Evolutionary conservation across 2,113 vertebrate species (phyloP).

Genomic region (Chaenogobius annularis): DNA sequence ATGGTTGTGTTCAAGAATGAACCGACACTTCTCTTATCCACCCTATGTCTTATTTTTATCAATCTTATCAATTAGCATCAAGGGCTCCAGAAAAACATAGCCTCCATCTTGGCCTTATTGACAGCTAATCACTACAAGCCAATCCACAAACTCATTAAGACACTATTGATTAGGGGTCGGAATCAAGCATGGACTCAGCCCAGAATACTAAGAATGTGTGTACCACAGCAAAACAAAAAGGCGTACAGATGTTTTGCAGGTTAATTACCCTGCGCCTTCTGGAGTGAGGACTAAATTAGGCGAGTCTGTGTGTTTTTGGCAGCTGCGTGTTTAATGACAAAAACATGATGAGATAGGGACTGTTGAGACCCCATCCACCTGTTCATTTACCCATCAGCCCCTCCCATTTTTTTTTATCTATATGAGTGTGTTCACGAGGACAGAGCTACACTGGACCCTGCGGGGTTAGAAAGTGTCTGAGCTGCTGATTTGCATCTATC

Average conservation of each 20-base stretch:
- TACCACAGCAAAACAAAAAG: conserved; percentile 14
- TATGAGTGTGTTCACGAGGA: conserved; percentile 3
- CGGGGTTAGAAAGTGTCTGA: conserved; percentile 12
- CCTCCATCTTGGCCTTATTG: neutral
- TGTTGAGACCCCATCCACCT: conserved; percentile 55
- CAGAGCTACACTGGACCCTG: conserved; percentile 6
- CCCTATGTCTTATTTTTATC: neutral
- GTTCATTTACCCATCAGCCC: conserved; percentile 34
- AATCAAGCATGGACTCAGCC: conserved; percentile 29
- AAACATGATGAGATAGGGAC: conserved; percentile 58
- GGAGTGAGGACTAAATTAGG: conserved; percentile 46
- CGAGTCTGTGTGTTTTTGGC: conserved; percentile 29
- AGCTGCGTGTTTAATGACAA: conserved; percentile 68
- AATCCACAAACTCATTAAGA: conserved; percentile 58
- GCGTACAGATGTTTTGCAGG: conserved; percentile 47
- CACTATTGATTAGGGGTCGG: conserved; percentile 51
- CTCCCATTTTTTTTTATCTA: neutral
- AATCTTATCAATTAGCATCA: conserved; percentile 6
- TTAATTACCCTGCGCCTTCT: conserved; percentile 63
- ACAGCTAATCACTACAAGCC: conserved; percentile 10
- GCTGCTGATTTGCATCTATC: conserved; percentile 44
- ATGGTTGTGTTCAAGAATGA: no score
- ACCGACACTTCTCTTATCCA: neutral
- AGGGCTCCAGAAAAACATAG: neutral
- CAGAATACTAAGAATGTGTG: conserved; percentile 34